Conservation (phyloP, 2,797 vertebrate species). For the Nyctibius grandis region DNA sequence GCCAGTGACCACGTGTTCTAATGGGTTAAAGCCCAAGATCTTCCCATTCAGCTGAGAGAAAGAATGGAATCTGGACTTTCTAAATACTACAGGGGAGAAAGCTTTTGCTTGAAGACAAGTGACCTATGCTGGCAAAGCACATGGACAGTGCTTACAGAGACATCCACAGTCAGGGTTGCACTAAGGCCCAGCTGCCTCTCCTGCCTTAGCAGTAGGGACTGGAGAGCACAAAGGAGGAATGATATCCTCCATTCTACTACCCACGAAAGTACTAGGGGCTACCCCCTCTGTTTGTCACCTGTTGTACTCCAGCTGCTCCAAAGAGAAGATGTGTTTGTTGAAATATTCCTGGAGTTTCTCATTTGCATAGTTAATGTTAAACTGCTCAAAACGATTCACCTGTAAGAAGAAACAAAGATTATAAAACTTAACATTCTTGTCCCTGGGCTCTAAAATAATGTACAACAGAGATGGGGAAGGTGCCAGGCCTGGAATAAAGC, state of each 20-base stretch:
- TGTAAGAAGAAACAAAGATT: constrained; percentile 53
- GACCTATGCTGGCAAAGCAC: neutral
- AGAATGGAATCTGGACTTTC: neutral
- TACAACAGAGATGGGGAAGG: neutral
- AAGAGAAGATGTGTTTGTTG: constrained; percentile 93
- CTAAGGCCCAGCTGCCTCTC: neutral
- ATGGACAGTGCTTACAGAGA: neutral
- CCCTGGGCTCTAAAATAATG: neutral
- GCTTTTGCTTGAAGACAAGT: neutral
- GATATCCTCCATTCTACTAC: neutral
- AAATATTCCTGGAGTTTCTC: constrained; percentile 94
- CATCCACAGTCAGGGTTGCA: neutral
- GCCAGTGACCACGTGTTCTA: neutral
- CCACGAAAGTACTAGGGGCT: neutral
- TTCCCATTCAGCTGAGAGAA: neutral
- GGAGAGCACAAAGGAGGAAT: neutral
- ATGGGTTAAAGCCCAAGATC: neutral
- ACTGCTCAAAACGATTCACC: constrained; percentile 93
- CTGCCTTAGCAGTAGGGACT: neutral
- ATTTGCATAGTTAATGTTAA: constrained; percentile 92
- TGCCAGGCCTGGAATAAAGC: neutral
- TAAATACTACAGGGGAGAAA: neutral
- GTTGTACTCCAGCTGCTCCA: constrained; percentile 92
- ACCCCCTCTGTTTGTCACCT: constrained; percentile 65
- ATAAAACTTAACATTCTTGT: neutral